Base-by-base conservation (phyloP, 2,888 invertebrate species). In the Chrysotoxum bicinctum region DNA sequence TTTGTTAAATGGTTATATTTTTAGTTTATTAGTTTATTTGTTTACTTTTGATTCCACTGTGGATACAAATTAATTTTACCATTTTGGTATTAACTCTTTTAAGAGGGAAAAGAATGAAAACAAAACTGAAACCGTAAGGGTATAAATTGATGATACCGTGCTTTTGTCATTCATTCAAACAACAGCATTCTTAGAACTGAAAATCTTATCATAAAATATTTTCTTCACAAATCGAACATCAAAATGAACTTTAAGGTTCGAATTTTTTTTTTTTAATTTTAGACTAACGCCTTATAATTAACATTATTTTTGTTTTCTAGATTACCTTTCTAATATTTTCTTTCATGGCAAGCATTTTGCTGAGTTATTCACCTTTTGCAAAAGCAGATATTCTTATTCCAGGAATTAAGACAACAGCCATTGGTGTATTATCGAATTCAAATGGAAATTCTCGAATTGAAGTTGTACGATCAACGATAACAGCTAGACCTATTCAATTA, bases 171-270 rank as follows among this genome's bases (percentile, higher is more conserved):
- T 23, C 60, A 60, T 40, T 43, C 26, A 23, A 10, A 10, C 10
- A 10, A 10, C 5, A 43, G 23, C 37, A 23, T n/a, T n/a, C 6
- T 54, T 8, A 35, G 14, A 12, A 23, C n/a, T 68, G 1, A 14
- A 21, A 32, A n/a, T 52, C 9, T 30, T 16, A 9, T 5, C 3
- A 16, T 1, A 2, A 48, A 10, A 43, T 12, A 19, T 12, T 35
- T 10, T 19, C 12, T 10, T 2, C 1, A 10, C 8, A 30, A 32
- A 32, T 21, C n/a, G 2, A 43, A n/a, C 37, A 43, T 54, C 8
- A 50, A 12, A 64, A 74, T 74, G 74, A 74, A 74, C 23, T 74
- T 52, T 19, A 73, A 62, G 73, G 73, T 73, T 30, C 1, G 58
- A 48, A 58, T 3, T 30, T 0, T 10, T 12, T 10, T 12, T 23